Conservation (phyloP, 2,113 vertebrate genomes). For the Chrysemys picta region DNA sequence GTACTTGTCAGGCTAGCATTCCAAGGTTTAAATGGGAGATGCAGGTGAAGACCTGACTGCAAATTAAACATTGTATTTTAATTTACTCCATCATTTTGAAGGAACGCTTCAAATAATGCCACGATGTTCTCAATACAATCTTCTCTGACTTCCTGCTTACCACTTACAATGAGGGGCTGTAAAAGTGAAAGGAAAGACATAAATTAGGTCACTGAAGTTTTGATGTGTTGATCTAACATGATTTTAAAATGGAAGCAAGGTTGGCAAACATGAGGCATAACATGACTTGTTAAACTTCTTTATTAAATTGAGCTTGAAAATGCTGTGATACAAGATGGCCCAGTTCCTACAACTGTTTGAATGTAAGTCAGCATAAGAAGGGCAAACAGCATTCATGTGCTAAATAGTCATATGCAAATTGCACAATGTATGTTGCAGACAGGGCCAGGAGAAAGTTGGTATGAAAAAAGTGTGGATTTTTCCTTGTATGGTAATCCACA, state of each 20-base stretch:
- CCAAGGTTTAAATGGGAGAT: background rate
- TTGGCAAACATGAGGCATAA: background rate
- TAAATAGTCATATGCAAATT: background rate
- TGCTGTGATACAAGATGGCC: background rate
- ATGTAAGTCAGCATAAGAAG: background rate
- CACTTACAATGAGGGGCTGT: background rate
- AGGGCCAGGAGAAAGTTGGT: background rate
- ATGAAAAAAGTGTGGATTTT: background rate
- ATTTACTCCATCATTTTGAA: constrained; percentile 8
- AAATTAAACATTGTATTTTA: background rate
- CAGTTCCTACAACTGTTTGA: background rate
- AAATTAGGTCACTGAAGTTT: constrained; percentile 31
- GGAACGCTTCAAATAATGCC: background rate
- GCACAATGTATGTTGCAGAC: background rate
- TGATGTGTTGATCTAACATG: background rate
- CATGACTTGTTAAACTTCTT: background rate
- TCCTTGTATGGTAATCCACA: background rate
- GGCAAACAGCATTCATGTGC: background rate
- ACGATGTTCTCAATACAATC: background rate
- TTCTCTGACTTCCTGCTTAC: background rate
- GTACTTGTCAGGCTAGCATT: background rate
- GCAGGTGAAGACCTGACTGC: background rate
- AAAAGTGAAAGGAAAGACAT: background rate
- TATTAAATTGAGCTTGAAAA: background rate
- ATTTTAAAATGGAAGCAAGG: background rate